These are phyloP conservation scores for Pomatorhinus ruficollis DNA, from an alignment of 2,113 vertebrate species.

Conservation along the genomic window DNA sequence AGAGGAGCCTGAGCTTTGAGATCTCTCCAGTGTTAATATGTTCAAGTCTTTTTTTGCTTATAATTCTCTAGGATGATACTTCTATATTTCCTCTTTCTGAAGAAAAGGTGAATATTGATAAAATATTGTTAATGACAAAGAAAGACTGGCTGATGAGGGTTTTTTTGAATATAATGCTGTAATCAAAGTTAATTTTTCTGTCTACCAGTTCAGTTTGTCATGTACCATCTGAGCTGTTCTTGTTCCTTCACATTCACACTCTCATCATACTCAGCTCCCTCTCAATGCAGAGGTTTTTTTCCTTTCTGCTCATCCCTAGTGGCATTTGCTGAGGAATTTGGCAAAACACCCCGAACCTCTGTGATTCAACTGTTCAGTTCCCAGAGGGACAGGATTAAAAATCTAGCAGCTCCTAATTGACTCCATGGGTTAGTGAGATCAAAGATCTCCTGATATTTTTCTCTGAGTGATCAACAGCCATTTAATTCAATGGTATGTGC, in stretches of 20 bases:
- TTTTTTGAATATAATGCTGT: neutral
- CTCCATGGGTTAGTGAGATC: constrained; percentile 71
- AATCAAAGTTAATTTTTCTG: neutral
- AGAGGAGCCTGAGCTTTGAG: neutral
- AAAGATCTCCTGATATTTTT: constrained; percentile 46
- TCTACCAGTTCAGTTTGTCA: neutral
- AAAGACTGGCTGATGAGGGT: neutral
- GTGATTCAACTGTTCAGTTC: constrained; percentile 30
- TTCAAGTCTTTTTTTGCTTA: neutral
- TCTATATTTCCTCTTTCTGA: neutral
- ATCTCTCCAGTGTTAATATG: neutral
- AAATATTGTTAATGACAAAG: neutral
- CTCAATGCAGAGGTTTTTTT: neutral
- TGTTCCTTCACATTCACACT: neutral
- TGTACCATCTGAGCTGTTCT: neutral
- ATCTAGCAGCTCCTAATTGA: constrained; percentile 68
- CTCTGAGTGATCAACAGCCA: constrained; percentile 44
- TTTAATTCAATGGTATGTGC: neutral
- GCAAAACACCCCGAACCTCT: constrained; percentile 8
- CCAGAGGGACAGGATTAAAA: constrained; percentile 76
- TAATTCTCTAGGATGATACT: neutral
- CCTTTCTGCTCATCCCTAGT: neutral
- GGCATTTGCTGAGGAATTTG: constrained; percentile 30
- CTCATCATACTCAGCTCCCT: neutral
- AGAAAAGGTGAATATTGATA: neutral